A percentile compares a stretch with the other conserved stretches of the same genome.
phyloP scores from a whole-genome alignment of 2,888 invertebrate species.

The Rhaphigaster nebulosa region DNA sequence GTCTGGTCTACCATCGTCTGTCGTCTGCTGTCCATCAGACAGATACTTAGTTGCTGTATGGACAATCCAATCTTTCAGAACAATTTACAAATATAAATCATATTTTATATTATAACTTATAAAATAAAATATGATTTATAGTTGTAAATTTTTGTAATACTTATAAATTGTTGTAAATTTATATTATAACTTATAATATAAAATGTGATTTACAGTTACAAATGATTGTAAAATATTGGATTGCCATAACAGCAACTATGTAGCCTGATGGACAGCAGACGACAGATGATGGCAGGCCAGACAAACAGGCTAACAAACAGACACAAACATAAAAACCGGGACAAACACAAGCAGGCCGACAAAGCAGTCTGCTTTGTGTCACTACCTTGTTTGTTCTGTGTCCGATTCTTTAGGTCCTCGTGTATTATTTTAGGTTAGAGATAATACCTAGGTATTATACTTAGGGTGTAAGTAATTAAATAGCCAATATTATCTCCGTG shows the following conservation, averaged over 20 bases:
- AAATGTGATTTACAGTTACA: no score
- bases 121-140: no score
- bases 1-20: no score
- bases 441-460: background rate
- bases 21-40: no score
- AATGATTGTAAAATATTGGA: background rate
- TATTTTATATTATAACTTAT: no score
- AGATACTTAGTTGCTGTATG: no score
- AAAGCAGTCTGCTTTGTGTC: slow-evolving; percentile 38
- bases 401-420: background rate
- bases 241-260: background rate
- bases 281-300: background rate
- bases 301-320: background rate
- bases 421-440: background rate
- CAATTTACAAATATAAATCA: no score
- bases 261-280: background rate
- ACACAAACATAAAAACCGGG: slow-evolving; percentile 21
- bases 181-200: no score
- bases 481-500: background rate
- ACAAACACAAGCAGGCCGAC: slow-evolving; percentile 38
- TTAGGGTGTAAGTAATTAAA: background rate
- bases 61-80: no score
- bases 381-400: background rate
- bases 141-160: no score
- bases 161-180: no score